These are phyloP conservation scores for Rana temporaria DNA, from an alignment of 2,113 vertebrate genomes.

Conservation along the genomic window DNA sequence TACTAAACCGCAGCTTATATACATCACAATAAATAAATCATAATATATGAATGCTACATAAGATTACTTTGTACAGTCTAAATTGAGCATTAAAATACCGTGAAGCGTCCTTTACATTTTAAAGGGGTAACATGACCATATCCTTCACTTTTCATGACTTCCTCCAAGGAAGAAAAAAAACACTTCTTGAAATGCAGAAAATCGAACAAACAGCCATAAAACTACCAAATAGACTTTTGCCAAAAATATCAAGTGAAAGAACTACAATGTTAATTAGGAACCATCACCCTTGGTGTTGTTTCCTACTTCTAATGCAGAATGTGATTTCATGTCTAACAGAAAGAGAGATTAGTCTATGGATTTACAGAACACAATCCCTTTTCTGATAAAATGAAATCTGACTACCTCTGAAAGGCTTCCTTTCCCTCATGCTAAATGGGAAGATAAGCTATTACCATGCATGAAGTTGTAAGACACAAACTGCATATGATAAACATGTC, in stretches of 20 bases:
- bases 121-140: too few relatives aligned
- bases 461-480: slow-evolving; percentile 66
- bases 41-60: too few relatives aligned
- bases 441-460: slow-evolving; percentile 47
- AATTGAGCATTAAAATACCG: too few relatives aligned
- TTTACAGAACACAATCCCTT: slow-evolving; percentile 13
- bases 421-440: neutral
- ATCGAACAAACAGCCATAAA: neutral
- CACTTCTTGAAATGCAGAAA: neutral
- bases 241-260: neutral
- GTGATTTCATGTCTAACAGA: slow-evolving; percentile 2
- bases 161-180: neutral
- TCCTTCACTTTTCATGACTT: neutral
- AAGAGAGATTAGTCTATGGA: slow-evolving; percentile 17
- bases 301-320: slow-evolving; percentile 18
- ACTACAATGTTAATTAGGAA: slow-evolving; percentile 13
- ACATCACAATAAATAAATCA: too few relatives aligned
- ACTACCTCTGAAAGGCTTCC: slow-evolving; percentile 53
- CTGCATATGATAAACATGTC: slow-evolving; percentile 65
- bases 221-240: neutral
- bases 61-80: too few relatives aligned
- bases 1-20: too few relatives aligned
- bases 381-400: slow-evolving; percentile 41
- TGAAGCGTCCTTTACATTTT: too few relatives aligned
- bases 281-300: neutral